These are phyloP conservation scores for Leucophenga montana DNA, from an alignment of 2,888 invertebrate genomes.

Conservation along the genomic window DNA sequence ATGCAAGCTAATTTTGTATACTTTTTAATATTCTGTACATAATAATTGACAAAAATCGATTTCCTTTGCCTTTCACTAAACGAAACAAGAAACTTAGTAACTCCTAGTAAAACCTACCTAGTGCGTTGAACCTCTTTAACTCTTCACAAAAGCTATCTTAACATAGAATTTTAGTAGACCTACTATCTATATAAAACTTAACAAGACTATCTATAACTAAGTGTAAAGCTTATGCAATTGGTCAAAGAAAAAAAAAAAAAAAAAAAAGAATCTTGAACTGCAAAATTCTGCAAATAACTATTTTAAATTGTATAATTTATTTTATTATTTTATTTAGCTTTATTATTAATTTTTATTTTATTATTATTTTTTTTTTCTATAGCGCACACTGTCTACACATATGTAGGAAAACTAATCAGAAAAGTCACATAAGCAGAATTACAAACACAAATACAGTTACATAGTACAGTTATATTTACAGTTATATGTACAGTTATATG, in stretches of 20 bases:
- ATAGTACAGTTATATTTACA: not conserved
- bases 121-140: too few relatives aligned
- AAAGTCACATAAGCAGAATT: not conserved
- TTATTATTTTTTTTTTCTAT: slow-evolving; percentile 29
- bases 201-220: slow-evolving; percentile 35
- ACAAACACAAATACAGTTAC: slow-evolving; percentile 8
- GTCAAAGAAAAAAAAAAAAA: too few relatives aligned
- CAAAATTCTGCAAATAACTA: slow-evolving; percentile 3
- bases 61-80: slow-evolving; percentile 48
- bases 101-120: slow-evolving; percentile 26
- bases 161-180: too few relatives aligned
- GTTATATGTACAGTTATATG: not conserved
- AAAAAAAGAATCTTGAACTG: not conserved
- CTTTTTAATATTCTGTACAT: slow-evolving; percentile 17
- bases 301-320: slow-evolving; percentile 19
- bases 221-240: not conserved
- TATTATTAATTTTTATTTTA: slow-evolving; percentile 34
- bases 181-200: not conserved
- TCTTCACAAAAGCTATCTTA: too few relatives aligned
- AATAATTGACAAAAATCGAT: slow-evolving; percentile 64
- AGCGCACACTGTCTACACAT: slow-evolving; percentile 40
- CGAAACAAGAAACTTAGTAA: slow-evolving; percentile 22
- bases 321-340: slow-evolving; percentile 28
- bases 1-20: slow-evolving; percentile 24
- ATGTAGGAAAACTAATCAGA: slow-evolving; percentile 29